Evolutionary conservation across 2,113 vertebrate species (phyloP), one percentile per base, ranked within the genome.

Genomic region (Poeciliopsis occidentalis): DNA sequence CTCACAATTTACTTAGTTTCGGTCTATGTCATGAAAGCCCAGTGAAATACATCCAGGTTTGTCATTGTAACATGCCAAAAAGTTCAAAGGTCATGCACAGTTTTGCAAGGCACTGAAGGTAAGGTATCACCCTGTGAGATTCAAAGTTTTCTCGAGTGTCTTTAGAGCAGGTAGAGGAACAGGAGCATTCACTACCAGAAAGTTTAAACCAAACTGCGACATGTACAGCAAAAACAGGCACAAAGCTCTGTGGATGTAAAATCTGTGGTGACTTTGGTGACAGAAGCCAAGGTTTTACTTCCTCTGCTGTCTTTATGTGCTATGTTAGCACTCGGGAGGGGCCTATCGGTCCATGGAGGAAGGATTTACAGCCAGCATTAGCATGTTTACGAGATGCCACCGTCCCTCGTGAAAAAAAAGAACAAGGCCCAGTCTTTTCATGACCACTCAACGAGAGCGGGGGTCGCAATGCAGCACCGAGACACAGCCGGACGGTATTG

Each of bases 401-500:
- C 39, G 3, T 83, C 51, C 75, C 37, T 75, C 10, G 51, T n/a
- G 51, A 41, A 73, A 75, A 71, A 68, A 75, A 67, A 80, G 54
- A 78, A 74, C 64, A 60, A 75, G 22, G n/a, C 37, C 19, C 0
- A 0, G 27, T 27, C 65, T 74, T 79, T 77, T 82, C 39, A 3
- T 62, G 73, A 84, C 86, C 87, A 87, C 84, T 90, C 89, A 85
- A 88, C 85, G 91, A 79, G 75, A 84, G 80, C 3, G 29, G 63
- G 60, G 84, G 87, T 87, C 84, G 87, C 88, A 89, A 83, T 88
- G 89, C 87, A 87, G 86, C 88, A 88, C 73, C 4, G 64, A 79
- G 66, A 70, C 60, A 1, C 60, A 30, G 39, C 27, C 27, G 41
- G 69, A 67, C 79, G 71, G 72, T 67, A 71, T 81, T 41, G 72